phyloP scores from a whole-genome alignment of 1,140 invertebrate species.

The Steinernema khuongi region DNA sequence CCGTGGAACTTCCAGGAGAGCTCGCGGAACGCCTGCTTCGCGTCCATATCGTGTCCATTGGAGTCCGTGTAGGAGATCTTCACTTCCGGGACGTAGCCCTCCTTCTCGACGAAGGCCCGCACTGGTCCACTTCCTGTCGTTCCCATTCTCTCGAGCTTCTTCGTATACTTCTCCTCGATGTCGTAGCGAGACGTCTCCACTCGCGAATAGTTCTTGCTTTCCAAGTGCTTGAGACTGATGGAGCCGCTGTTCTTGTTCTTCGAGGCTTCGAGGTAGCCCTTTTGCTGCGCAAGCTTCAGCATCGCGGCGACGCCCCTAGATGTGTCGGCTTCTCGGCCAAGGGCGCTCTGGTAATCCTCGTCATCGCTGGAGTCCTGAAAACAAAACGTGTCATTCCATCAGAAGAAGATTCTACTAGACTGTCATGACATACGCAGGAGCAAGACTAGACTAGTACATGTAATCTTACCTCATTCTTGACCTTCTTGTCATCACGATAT shows the following conservation, averaged over 20 bases:
- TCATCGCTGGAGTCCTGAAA: constrained; percentile 28
- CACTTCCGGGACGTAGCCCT: constrained; percentile 84
- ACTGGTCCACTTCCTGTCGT: constrained; percentile 75
- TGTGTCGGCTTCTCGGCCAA: constrained; percentile 91
- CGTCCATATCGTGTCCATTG: constrained; percentile 77
- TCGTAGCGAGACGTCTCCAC: constrained; percentile 66
- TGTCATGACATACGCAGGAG: too few relatives aligned
- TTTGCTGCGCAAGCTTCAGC: constrained; percentile 81
- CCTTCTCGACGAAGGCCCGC: constrained; percentile 88
- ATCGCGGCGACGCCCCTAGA: constrained; percentile 84
- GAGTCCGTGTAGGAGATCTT: constrained; percentile 97
- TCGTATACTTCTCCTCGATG: constrained; percentile 71
- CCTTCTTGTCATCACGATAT: neutral
- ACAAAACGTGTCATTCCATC: too few relatives aligned
- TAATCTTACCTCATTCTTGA: constrained; percentile 6
- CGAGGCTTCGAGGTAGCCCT: constrained; percentile 79
- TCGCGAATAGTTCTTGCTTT: constrained; percentile 81
- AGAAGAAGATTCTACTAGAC: too few relatives aligned
- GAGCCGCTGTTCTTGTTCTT: constrained; percentile 63
- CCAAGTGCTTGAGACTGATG: constrained; percentile 83
- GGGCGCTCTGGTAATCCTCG: constrained; percentile 57
- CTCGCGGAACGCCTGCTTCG: constrained; percentile 85
- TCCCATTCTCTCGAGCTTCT: constrained; percentile 63
- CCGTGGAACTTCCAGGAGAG: constrained; percentile 75
- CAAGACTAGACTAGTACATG: too few relatives aligned